These are phyloP conservation scores for Dioctria linearis DNA, from an alignment of 2,888 invertebrate genomes.

Conservation along the genomic window DNA sequence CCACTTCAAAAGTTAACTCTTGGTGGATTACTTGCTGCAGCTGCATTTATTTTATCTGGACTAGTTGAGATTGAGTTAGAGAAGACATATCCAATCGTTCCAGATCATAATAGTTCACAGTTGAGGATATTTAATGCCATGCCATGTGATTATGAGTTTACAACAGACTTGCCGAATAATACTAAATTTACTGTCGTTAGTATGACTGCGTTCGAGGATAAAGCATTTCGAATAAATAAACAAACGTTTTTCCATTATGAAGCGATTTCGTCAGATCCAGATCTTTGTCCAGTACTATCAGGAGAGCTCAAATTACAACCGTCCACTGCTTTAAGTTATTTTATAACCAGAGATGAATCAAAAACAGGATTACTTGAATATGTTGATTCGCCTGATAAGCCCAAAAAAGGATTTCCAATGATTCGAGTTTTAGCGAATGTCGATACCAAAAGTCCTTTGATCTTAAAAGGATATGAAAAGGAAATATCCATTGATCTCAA, in stretches of 20 bases:
- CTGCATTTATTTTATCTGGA: constrained; percentile 88
- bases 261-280: constrained; percentile 1
- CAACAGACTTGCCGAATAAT: constrained; percentile 60
- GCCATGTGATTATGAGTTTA: constrained; percentile 73
- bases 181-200: constrained; percentile 62
- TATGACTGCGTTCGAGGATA: constrained; percentile 71
- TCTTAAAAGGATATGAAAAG: constrained; percentile 23
- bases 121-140: constrained; percentile 81
- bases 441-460: constrained; percentile 60
- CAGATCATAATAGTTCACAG: constrained; percentile 75
- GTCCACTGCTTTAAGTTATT: constrained; percentile 66
- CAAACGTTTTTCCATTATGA: constrained; percentile 13
- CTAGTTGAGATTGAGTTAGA: constrained; percentile 83
- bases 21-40: constrained; percentile 88
- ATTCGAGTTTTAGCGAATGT: constrained; percentile 68
- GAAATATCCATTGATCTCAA: constrained; percentile 34
- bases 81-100: constrained; percentile 75
- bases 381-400: constrained; percentile 65
- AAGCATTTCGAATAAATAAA: constrained; percentile 67
- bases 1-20: constrained; percentile 73
- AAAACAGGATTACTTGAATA: constrained; percentile 62
- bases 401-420: constrained; percentile 65
- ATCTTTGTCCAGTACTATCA: constrained; percentile 61
- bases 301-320: constrained; percentile 63
- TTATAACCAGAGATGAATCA: constrained; percentile 56